phyloP scores from a whole-genome alignment of 2,797 vertebrate genomes.

The Chaetophractus vellerosus region DNA sequence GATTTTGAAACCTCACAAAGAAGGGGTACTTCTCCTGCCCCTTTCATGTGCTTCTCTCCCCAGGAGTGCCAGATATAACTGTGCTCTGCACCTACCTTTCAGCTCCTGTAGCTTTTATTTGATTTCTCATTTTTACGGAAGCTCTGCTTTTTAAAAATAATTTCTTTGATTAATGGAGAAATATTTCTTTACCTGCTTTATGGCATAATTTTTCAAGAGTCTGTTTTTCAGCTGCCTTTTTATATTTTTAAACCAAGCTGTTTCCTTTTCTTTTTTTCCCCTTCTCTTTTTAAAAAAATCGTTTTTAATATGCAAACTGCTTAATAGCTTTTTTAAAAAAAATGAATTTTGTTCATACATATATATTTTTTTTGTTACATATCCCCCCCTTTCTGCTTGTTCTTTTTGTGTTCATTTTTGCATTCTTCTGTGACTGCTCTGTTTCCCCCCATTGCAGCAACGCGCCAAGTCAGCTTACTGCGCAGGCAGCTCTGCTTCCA shows the following conservation, averaged over 20 bases:
- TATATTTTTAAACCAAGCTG: not conserved
- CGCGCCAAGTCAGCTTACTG: too few species aligned
- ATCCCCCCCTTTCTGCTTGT: too few species aligned
- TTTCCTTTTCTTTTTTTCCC: conserved; percentile 2
- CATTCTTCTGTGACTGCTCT: too few species aligned
- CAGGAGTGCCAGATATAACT: not conserved
- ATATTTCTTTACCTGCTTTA: not conserved
- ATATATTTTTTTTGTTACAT: too few species aligned
- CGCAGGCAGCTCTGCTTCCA: too few species aligned
- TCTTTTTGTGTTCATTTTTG: too few species aligned
- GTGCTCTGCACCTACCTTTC: not conserved
- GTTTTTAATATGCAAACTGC: too few species aligned
- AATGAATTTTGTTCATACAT: too few species aligned
- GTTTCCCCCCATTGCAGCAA: too few species aligned
- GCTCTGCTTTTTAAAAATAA: not conserved
- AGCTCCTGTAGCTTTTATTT: not conserved
- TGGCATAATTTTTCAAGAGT: not conserved
- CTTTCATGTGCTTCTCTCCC: not conserved
- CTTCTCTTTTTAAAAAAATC: too few species aligned
- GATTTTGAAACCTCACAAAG: not conserved
- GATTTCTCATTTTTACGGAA: conserved; percentile 27
- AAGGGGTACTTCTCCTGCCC: not conserved
- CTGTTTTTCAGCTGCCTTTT: not conserved
- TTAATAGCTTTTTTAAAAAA: too few species aligned
- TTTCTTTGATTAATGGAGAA: conserved; percentile 37